phyloP scores from a whole-genome alignment of 2,797 vertebrate species.

The Cottoperca gobio region DNA sequence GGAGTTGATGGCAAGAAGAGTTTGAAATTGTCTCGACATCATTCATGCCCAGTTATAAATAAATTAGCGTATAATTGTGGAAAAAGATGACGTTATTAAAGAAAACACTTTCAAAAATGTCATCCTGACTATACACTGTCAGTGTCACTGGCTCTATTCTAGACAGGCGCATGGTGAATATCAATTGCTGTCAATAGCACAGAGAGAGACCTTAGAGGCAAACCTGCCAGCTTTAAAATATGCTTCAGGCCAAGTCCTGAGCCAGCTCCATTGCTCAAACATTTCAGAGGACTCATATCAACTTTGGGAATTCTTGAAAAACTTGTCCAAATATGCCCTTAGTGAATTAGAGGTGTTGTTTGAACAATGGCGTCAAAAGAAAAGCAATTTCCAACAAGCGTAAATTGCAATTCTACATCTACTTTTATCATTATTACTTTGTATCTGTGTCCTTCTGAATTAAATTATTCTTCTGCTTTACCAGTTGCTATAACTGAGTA shows the following conservation, averaged over 20 bases:
- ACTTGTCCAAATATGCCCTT: neutral
- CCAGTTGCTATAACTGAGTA: neutral
- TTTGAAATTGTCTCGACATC: slow-evolving; percentile 23
- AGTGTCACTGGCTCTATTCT: slow-evolving; percentile 37
- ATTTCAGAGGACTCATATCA: slow-evolving; percentile 16
- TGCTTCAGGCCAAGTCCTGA: slow-evolving; percentile 30
- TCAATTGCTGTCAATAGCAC: slow-evolving; percentile 42
- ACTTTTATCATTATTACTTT: neutral
- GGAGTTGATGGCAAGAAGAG: slow-evolving; percentile 12
- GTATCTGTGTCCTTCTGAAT: neutral
- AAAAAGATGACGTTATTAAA: slow-evolving; percentile 16
- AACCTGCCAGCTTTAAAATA: slow-evolving; percentile 45
- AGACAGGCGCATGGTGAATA: slow-evolving; percentile 19
- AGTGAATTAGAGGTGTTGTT: neutral
- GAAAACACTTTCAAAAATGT: slow-evolving; percentile 41
- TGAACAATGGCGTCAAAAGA: neutral
- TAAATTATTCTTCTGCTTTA: neutral
- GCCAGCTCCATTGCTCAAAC: slow-evolving; percentile 23
- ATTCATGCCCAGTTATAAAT: slow-evolving; percentile 26
- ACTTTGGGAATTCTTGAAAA: neutral
- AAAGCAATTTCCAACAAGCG: too few relatives aligned
- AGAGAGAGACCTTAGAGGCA: slow-evolving; percentile 18
- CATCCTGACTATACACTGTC: slow-evolving; percentile 27
- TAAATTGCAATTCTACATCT: too few relatives aligned
- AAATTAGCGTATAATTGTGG: slow-evolving; percentile 30